A percentile compares a stretch with the other conserved stretches of the same genome.
These are phyloP conservation scores for Platorchestia sp. DNA, from an alignment of 1,140 invertebrate species.

Conservation along the genomic window DNA sequence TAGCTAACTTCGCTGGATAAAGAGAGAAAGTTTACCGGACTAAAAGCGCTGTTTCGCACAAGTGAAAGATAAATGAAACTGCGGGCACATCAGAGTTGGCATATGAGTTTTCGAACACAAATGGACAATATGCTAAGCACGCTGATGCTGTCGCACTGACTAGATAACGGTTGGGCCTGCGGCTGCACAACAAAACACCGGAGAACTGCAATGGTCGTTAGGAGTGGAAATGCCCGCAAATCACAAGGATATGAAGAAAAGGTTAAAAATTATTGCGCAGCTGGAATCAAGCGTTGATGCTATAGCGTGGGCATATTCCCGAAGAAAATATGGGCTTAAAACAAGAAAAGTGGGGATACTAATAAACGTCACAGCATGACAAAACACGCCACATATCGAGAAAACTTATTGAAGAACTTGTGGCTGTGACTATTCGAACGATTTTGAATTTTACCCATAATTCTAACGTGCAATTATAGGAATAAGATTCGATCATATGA, in stretches of 20 bases:
- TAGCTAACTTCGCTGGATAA: conserved; percentile 52
- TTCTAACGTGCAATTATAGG: too few relatives aligned
- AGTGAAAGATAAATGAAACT: conserved; percentile 52
- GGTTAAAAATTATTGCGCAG: not conserved
- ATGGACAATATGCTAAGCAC: not conserved
- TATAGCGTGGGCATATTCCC: too few relatives aligned
- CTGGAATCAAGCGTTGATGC: too few relatives aligned
- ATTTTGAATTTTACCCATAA: too few relatives aligned
- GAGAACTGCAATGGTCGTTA: not conserved
- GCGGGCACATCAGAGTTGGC: not conserved
- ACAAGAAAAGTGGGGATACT: too few relatives aligned
- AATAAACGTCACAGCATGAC: too few relatives aligned
- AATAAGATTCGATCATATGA: too few relatives aligned
- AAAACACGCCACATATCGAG: too few relatives aligned
- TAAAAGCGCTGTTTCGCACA: conserved; percentile 7
- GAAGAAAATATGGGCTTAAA: too few relatives aligned
- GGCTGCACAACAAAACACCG: not conserved
- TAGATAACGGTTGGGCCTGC: not conserved
- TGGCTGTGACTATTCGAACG: too few relatives aligned
- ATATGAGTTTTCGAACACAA: not conserved
- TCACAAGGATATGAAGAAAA: not conserved
- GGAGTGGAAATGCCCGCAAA: not conserved
- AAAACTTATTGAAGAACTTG: too few relatives aligned
- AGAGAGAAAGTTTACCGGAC: conserved; percentile 43
- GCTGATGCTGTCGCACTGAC: not conserved